Base-by-base conservation (phyloP, 92 coral and sea anemone genomes). In the Porites evermanni region DNA sequence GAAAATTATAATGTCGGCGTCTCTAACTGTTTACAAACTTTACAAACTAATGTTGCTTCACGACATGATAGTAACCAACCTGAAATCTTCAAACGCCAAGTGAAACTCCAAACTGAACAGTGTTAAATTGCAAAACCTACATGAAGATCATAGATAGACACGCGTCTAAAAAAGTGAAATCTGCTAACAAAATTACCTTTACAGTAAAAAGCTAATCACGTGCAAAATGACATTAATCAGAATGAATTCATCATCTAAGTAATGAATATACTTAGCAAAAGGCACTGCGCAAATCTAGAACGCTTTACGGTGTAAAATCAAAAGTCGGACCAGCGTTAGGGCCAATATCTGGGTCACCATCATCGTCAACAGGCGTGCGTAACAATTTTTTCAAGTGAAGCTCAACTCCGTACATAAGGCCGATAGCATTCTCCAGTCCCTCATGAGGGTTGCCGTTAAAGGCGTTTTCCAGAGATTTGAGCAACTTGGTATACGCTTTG, bases 271-370 rank as follows among this genome's bases (percentile, higher is more conserved):
- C 17, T 12, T 17, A 59, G 64, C 64, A 59, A 59, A 24, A 17
- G 13, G 64, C 14, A 59, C 12, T 59, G 64, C 1, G 8, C 14
- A 59, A 38, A 38, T 38, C 47, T 38, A 56, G 13, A 11, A 14
- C 3, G 61, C 61, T 11, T 11, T 8, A 56, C 61, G 85, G 77
- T 19, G 14, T 81, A 26, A 81, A 81, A 1, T 81, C 85, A 58
- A 81, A 89, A 17, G 89, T 89, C 8, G 92, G 92, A 2, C 88
- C 89, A 12, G 92, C 92, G 38, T 89, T 89, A 1, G 92, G 92
- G 8, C 92, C 92, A 17, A 84, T 64, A 19, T 74, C 73, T 8
- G 86, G 92, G 68, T 89, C 92, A 19, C 92, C 92, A 3, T 89
- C n/a, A 12, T 86, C 80, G 8, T 84, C 70, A 59, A 89, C 75